A percentile compares a stretch with the other conserved stretches of the same genome.
Evolutionary conservation across 2,113 vertebrate genomes (phyloP).

Genomic region (Marmota flaviventris): DNA sequence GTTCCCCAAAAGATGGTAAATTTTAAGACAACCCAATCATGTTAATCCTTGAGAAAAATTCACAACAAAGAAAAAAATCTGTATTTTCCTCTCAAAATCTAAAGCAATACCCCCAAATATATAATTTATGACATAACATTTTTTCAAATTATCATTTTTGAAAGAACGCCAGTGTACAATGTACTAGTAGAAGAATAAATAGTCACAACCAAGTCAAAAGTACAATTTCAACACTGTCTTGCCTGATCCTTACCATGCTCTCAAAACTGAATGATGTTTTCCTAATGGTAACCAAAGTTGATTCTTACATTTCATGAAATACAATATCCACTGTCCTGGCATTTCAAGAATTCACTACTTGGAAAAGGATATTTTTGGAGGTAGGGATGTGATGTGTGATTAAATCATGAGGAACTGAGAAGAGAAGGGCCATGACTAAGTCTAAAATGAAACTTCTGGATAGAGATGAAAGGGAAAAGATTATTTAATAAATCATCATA

Average conservation of each 20-base stretch:
- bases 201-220: slow-evolving; percentile 62
- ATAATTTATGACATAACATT: slow-evolving; percentile 8
- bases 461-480: not conserved
- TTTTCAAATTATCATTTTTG: slow-evolving; percentile 44
- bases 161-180: slow-evolving; percentile 33
- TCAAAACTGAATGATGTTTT: slow-evolving; percentile 75
- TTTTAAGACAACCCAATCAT: not conserved
- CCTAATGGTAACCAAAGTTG: slow-evolving; percentile 74
- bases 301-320: slow-evolving; percentile 81
- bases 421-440: not conserved
- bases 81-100: slow-evolving; percentile 44
- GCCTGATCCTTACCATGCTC: slow-evolving; percentile 64
- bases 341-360: slow-evolving; percentile 79
- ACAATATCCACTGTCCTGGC: slow-evolving; percentile 70
- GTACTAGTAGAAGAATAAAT: slow-evolving; percentile 30
- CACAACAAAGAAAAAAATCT: not conserved
- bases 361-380: slow-evolving; percentile 56
- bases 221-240: slow-evolving; percentile 74
- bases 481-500: slow-evolving; percentile 7
- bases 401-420: slow-evolving; percentile 40
- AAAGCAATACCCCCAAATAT: slow-evolving; percentile 35
- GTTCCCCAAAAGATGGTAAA: not conserved
- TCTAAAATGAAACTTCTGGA: slow-evolving; percentile 55
- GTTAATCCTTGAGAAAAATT: slow-evolving; percentile 46
- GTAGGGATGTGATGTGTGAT: not conserved